A percentile compares a stretch with the other conserved stretches of the same genome.
Conservation (phyloP, 1,140 invertebrate genomes). For the Caerostris extrusa region DNA sequence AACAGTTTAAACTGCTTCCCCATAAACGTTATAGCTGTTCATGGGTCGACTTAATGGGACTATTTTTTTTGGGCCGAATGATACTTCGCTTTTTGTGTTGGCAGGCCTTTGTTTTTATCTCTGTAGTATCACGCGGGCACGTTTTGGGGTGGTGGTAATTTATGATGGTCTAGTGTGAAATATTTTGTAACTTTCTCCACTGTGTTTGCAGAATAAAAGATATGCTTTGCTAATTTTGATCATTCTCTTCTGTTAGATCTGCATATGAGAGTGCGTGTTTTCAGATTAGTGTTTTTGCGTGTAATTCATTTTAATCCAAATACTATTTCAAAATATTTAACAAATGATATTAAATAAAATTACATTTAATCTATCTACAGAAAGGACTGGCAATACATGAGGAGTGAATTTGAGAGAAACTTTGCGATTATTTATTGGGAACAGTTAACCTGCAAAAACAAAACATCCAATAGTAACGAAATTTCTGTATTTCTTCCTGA, state of each 20-base stretch:
- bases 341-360: no score
- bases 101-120: conserved; percentile 37
- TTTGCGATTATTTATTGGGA: no score
- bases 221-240: neutral
- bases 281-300: no score
- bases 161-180: neutral
- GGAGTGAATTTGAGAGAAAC: no score
- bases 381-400: no score
- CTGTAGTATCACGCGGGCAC: neutral
- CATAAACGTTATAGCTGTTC: conserved; percentile 60
- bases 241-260: neutral
- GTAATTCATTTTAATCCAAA: no score
- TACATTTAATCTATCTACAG: no score
- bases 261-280: neutral
- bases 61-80: neutral
- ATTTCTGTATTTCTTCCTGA: no score
- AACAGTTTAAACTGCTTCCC: conserved; percentile 55
- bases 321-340: no score
- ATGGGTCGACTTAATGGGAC: conserved; percentile 30
- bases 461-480: no score
- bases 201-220: neutral
- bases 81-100: conserved; percentile 28
- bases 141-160: conserved; percentile 8
- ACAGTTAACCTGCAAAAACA: no score
- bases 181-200: neutral